phyloP scores from a whole-genome alignment of 2,888 invertebrate species.

The Argyra leucocephala region DNA sequence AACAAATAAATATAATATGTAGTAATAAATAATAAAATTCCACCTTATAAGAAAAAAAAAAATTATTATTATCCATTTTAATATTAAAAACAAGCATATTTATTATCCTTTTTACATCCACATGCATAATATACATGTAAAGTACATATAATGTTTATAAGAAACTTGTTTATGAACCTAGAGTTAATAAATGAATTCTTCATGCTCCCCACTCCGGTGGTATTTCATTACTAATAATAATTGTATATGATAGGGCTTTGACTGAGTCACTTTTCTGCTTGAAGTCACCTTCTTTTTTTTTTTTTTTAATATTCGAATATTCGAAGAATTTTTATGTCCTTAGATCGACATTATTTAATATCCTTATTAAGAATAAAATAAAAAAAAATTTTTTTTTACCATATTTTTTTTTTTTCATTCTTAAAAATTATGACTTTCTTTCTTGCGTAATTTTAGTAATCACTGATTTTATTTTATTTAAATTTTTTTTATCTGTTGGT shows the following conservation, averaged over 20 bases:
- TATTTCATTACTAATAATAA: too few species aligned
- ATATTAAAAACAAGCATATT: neutral
- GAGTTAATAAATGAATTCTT: neutral
- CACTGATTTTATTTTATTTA: too few species aligned
- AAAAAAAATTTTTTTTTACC: too few species aligned
- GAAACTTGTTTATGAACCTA: neutral
- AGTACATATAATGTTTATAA: neutral
- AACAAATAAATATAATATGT: neutral
- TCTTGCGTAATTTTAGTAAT: neutral
- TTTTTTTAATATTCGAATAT: neutral
- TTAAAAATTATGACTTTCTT: neutral
- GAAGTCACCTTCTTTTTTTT: neutral
- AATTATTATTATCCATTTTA: neutral
- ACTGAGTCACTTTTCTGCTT: neutral
- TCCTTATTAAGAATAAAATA: neutral
- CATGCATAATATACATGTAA: neutral
- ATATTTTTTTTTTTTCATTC: too few species aligned
- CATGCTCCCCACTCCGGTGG: too few species aligned
- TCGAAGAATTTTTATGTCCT: neutral
- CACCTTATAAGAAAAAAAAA: neutral
- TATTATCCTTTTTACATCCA: neutral
- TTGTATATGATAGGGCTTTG: neutral
- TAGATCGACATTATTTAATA: neutral
- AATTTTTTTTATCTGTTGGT: too few species aligned
- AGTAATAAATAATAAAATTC: neutral